These are phyloP conservation scores for Cosmia pyralina DNA, from an alignment of 2,888 invertebrate genomes.

Conservation along the genomic window DNA sequence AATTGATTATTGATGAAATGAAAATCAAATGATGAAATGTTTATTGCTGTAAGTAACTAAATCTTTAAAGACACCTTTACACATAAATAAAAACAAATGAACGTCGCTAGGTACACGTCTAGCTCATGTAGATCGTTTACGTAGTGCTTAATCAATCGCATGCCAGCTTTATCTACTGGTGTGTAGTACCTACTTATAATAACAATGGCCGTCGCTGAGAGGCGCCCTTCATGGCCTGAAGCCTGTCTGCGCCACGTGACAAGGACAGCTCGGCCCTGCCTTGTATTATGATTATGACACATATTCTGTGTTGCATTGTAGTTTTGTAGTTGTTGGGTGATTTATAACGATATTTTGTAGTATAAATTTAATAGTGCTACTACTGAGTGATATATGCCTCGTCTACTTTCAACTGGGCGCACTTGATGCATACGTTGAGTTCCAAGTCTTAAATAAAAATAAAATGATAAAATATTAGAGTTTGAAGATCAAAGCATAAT, in stretches of 20 bases:
- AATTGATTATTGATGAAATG: too few species aligned
- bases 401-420: not conserved
- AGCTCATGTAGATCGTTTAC: not conserved
- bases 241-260: conserved; percentile 45
- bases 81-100: too few species aligned
- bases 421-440: not conserved
- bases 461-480: not conserved
- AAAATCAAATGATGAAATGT: too few species aligned
- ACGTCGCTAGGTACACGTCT: not conserved
- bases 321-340: conserved; percentile 1
- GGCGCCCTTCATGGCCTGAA: conserved; percentile 50
- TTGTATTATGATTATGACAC: conserved; percentile 18
- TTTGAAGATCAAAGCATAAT: not conserved
- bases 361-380: not conserved
- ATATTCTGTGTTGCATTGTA: conserved; percentile 17
- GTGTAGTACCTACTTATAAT: conserved; percentile 38
- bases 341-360: conserved; percentile 12
- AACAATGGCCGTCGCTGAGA: conserved; percentile 44
- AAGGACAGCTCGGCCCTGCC: conserved; percentile 31
- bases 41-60: too few species aligned
- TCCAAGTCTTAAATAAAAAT: not conserved
- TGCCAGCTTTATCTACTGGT: conserved; percentile 16
- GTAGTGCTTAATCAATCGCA: conserved; percentile 36
- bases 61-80: too few species aligned
- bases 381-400: not conserved